A percentile compares a stretch with the other conserved stretches of the same genome.
These are phyloP conservation scores for Holocentrus rufus DNA, from an alignment of 2,797 vertebrate species.

Conservation along the genomic window DNA sequence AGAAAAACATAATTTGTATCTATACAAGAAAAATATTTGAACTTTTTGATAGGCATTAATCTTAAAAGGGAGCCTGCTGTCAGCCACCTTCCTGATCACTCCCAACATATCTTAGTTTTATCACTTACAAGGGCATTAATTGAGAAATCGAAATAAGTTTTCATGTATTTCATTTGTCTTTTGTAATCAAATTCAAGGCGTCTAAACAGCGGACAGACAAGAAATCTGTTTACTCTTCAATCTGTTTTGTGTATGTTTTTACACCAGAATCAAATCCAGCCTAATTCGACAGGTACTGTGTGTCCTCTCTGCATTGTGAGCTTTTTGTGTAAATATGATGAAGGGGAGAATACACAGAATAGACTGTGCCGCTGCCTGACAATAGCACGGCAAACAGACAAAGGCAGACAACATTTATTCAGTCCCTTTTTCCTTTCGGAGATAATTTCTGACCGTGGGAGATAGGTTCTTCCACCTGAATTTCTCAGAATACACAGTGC, in stretches of 20 bases:
- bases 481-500: constrained; percentile 7
- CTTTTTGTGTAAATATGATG: neutral
- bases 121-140: too few species aligned
- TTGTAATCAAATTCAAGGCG: neutral
- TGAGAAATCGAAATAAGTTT: neutral
- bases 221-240: neutral
- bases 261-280: too few species aligned
- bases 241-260: neutral
- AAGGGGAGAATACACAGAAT: neutral
- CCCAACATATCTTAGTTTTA: too few species aligned
- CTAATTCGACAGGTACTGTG: neutral
- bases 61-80: too few species aligned
- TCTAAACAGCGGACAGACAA: neutral
- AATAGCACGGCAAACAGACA: constrained; percentile 30
- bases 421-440: constrained; percentile 38
- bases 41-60: too few species aligned
- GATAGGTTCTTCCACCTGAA: constrained; percentile 30
- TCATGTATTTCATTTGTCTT: constrained; percentile 17
- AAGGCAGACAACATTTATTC: constrained; percentile 27
- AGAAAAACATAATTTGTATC: too few species aligned
- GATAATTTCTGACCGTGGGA: constrained; percentile 22
- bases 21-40: too few species aligned
- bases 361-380: constrained; percentile 11
- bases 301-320: constrained; percentile 6
- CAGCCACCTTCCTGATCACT: too few species aligned